Percentiles rank a stretch among this genome's conserved stretches.
phyloP scores from a whole-genome alignment of 2,888 invertebrate genomes.

The Hypercompe scribonia region DNA sequence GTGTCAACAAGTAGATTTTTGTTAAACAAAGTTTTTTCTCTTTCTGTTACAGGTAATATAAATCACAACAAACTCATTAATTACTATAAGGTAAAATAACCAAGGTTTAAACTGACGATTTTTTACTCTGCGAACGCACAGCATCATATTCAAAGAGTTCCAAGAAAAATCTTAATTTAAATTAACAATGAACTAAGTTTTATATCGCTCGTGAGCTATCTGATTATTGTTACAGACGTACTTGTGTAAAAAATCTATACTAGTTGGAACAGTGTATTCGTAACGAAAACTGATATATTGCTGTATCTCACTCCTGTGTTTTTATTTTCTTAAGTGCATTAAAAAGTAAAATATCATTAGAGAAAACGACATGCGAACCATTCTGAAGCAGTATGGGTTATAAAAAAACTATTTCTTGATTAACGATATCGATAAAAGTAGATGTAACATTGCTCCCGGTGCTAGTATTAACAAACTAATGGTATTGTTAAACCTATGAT shows the following conservation, averaged over 20 bases:
- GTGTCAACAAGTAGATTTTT: not conserved
- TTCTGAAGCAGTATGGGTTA: not conserved
- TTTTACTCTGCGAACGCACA: not conserved
- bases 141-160: not conserved
- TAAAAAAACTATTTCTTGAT: not conserved
- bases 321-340: not conserved
- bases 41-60: slow-evolving; percentile 10
- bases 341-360: not conserved
- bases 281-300: no score
- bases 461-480: slow-evolving; percentile 19
- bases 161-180: not conserved
- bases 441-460: not conserved
- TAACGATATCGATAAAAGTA: not conserved
- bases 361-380: not conserved
- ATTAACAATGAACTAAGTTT: not conserved
- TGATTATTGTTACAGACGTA: not conserved
- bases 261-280: no score
- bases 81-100: not conserved
- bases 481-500: slow-evolving; percentile 47
- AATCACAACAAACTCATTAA: not conserved
- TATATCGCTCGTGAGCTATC: not conserved
- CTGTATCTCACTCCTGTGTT: no score
- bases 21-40: not conserved
- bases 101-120: not conserved
- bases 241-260: no score